These are phyloP conservation scores for Micoletzkya japonica DNA, from an alignment of 2,888 invertebrate species.

Conservation along the genomic window DNA sequence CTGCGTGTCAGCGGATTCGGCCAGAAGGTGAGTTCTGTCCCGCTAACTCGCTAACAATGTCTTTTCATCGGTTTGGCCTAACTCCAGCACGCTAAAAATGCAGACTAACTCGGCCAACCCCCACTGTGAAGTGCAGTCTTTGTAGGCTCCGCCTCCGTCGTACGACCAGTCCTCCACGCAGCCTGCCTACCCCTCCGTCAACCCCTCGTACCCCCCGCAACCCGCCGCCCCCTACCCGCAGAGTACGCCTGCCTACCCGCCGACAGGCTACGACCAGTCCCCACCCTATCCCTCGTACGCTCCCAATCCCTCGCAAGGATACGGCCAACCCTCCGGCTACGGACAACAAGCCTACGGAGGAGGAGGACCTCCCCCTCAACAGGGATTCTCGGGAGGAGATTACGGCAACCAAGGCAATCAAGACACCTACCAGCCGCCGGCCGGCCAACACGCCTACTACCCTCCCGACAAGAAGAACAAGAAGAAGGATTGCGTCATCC, in stretches of 20 bases:
- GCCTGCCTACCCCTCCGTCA: slow-evolving; percentile 12
- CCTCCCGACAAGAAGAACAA: slow-evolving; percentile 59
- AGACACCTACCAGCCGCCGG: slow-evolving; percentile 19
- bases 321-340: slow-evolving; percentile 10
- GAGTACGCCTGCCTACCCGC: slow-evolving; percentile 41
- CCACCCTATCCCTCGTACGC: slow-evolving; percentile 48
- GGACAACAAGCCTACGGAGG: neutral
- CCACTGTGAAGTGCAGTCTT: slow-evolving; percentile 18
- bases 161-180: slow-evolving; percentile 20
- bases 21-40: slow-evolving; percentile 19
- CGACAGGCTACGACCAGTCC: slow-evolving; percentile 31
- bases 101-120: neutral
- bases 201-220: slow-evolving; percentile 31
- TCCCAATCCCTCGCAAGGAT: slow-evolving; percentile 33
- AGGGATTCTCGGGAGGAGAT: slow-evolving; percentile 3
- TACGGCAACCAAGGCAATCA: slow-evolving; percentile 29
- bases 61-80: neutral
- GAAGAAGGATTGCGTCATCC: slow-evolving; percentile 48
- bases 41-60: neutral
- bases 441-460: slow-evolving; percentile 50
- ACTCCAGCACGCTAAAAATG: neutral
- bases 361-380: neutral
- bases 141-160: slow-evolving; percentile 29
- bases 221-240: slow-evolving; percentile 29
- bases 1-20: slow-evolving; percentile 45